Conservation (phyloP, 2,888 invertebrate genomes). For the Altica lythri region DNA sequence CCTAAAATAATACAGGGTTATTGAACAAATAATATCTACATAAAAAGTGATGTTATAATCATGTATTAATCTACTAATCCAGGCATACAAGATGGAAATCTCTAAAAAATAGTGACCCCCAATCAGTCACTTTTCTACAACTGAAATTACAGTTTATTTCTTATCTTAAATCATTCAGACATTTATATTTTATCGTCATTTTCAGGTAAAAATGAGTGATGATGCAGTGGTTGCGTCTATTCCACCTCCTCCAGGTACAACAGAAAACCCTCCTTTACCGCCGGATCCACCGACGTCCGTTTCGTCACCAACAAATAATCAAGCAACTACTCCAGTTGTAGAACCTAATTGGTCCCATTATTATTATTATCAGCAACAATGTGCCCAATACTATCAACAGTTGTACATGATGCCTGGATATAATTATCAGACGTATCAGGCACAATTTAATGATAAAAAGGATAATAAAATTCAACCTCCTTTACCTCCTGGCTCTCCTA, state of each 20-base stretch:
- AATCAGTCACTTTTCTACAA: too few relatives aligned
- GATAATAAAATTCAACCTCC: constrained; percentile 57
- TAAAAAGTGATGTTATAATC: too few relatives aligned
- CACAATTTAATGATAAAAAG: constrained; percentile 44
- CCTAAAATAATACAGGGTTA: too few relatives aligned
- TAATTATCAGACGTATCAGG: constrained; percentile 48
- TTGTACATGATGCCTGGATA: constrained; percentile 50
- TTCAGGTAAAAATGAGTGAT: constrained; percentile 31
- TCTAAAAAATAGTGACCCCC: too few relatives aligned
- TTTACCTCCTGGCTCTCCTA: constrained; percentile 65
- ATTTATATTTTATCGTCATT: not conserved
- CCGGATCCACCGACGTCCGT: constrained; percentile 37
- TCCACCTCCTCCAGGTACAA: constrained; percentile 42
- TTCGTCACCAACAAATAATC: constrained; percentile 21
- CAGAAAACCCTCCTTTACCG: constrained; percentile 43
- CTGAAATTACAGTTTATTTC: too few relatives aligned
- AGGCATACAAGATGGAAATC: too few relatives aligned
- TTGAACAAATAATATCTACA: too few relatives aligned
- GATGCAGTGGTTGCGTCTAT: constrained; percentile 35
- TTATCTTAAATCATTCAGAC: not conserved
- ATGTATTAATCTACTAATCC: too few relatives aligned
- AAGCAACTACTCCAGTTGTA: constrained; percentile 6
- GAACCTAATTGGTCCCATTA: constrained; percentile 35
- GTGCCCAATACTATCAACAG: constrained; percentile 61
- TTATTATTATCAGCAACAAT: constrained; percentile 46